A percentile compares a stretch with the other conserved stretches of the same genome.
These are phyloP conservation scores for Dione juno DNA, from an alignment of 2,888 invertebrate species.

Conservation along the genomic window DNA sequence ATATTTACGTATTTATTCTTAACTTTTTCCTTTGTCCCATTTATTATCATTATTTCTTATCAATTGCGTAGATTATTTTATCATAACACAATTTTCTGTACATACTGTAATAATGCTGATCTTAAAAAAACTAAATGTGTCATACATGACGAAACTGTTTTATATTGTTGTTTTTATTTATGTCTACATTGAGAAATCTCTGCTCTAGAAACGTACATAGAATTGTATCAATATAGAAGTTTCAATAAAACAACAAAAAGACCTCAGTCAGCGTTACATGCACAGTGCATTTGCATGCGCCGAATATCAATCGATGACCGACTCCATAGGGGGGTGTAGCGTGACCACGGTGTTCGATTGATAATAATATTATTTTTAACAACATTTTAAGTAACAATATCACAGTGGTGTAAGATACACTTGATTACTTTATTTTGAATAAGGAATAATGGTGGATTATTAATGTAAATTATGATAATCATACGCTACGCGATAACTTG, in stretches of 20 bases:
- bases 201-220: not conserved
- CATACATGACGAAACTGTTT: not conserved
- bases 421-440: too few species aligned
- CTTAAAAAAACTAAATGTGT: conserved; percentile 2
- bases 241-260: conserved; percentile 42
- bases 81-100: not conserved
- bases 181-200: not conserved
- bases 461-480: too few species aligned
- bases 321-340: conserved; percentile 19
- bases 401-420: too few species aligned
- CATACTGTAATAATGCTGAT: not conserved
- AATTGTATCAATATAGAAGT: conserved; percentile 12
- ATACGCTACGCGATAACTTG: too few species aligned
- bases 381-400: not conserved
- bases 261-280: conserved; percentile 36
- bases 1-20: not conserved
- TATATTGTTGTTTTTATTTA: too few species aligned
- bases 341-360: not conserved
- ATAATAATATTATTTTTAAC: not conserved
- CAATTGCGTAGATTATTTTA: conserved; percentile 2
- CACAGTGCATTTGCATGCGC: conserved; percentile 70
- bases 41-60: conserved; percentile 10
- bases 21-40: conserved; percentile 17
- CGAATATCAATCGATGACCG: conserved; percentile 52
- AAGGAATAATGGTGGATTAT: too few species aligned